phyloP scores from a whole-genome alignment of 2,113 vertebrate genomes.

The Poecile atricapillus region DNA sequence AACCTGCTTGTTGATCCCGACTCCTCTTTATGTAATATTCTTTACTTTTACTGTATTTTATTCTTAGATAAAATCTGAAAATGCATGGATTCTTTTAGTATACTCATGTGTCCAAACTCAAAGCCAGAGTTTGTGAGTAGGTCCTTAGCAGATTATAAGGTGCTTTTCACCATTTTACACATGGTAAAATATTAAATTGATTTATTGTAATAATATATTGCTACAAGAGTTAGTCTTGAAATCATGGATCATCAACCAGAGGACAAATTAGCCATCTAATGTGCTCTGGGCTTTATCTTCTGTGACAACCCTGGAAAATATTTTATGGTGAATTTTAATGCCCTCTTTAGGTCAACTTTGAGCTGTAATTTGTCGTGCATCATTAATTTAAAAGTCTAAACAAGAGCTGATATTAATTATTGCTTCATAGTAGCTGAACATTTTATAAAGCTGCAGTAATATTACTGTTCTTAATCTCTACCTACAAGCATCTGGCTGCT shows the following conservation, averaged over 20 bases:
- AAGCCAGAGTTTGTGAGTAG: background rate
- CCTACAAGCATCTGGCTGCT: background rate
- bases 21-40: background rate
- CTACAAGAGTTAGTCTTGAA: background rate
- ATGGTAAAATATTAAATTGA: background rate
- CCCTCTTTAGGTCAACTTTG: background rate
- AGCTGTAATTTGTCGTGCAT: background rate
- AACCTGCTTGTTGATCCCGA: background rate
- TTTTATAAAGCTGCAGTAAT: background rate
- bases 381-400: conserved; percentile 22
- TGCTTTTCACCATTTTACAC: background rate
- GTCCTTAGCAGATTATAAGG: background rate
- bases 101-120: background rate
- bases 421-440: background rate
- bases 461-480: background rate
- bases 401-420: background rate
- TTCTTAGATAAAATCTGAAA: background rate
- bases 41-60: background rate
- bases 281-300: background rate
- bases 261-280: background rate
- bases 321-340: conserved; percentile 22
- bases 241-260: background rate
- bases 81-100: background rate
- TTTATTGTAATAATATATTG: background rate
- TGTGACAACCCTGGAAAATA: background rate